phyloP scores from a whole-genome alignment of 2,113 vertebrate genomes.

The Lagenorhynchus albirostris region DNA sequence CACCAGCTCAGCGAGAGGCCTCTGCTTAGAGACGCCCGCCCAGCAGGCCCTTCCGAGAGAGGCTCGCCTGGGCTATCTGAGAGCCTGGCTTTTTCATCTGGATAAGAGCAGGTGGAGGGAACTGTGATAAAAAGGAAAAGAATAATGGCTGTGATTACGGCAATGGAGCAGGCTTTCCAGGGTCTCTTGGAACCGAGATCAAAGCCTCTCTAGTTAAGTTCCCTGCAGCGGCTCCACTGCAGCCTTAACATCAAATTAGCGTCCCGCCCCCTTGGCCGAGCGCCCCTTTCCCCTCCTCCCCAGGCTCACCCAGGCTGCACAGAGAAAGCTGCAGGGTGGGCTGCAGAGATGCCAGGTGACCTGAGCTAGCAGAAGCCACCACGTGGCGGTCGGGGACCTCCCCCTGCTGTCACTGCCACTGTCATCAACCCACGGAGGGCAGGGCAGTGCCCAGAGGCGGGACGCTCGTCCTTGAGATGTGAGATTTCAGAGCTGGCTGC shows the following conservation, averaged over 20 bases:
- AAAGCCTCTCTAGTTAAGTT: too few relatives aligned
- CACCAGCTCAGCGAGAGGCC: neutral
- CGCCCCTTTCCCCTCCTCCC: neutral
- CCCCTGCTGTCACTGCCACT: accelerated
- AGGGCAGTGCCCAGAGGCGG: accelerated
- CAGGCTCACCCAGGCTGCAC: neutral
- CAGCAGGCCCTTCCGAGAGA: accelerated
- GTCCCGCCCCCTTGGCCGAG: accelerated
- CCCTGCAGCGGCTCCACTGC: accelerated
- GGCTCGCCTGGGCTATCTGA: accelerated
- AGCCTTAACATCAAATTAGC: accelerated
- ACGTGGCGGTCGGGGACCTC: accelerated
- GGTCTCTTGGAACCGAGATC: neutral
- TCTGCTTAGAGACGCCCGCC: accelerated
- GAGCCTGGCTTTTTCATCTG: neutral
- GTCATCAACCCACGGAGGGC: accelerated
- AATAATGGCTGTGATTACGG: accelerated
- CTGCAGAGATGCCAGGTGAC: neutral
- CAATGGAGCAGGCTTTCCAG: accelerated
- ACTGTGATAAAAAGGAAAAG: accelerated
- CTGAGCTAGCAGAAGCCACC: neutral
- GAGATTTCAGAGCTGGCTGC: neutral
- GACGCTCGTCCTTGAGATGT: accelerated
- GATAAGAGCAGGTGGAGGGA: neutral
- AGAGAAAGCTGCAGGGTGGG: neutral